These are phyloP conservation scores for Biston stratarius DNA, from an alignment of 2,888 invertebrate species.

Conservation along the genomic window DNA sequence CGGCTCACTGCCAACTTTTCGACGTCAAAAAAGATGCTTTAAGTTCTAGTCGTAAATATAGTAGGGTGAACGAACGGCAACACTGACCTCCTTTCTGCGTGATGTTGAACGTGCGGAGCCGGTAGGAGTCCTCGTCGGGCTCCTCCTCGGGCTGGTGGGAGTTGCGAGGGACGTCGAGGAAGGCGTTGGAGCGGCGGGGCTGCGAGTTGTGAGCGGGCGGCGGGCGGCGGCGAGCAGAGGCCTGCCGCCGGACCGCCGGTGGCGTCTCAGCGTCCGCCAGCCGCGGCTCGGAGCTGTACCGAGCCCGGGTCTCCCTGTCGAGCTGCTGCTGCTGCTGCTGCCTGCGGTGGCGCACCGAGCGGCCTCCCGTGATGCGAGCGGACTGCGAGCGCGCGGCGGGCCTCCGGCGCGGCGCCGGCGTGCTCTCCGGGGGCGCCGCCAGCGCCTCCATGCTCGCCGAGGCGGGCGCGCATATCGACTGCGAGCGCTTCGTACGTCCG, in stretches of 20 bases:
- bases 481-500: conserved; percentile 90
- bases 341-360: conserved; percentile 82
- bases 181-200: conserved; percentile 89
- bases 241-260: conserved; percentile 88
- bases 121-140: conserved; percentile 95
- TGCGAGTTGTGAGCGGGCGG: conserved; percentile 77
- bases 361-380: conserved; percentile 89
- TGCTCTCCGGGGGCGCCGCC: conserved; percentile 83
- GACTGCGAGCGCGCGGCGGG: conserved; percentile 92
- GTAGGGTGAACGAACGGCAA: conserved; percentile 77
- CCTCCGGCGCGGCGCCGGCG: conserved; percentile 87
- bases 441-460: conserved; percentile 89
- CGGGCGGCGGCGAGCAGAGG: conserved; percentile 86
- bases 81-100: conserved; percentile 94
- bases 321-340: conserved; percentile 80
- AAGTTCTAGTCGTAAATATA: conserved; percentile 71
- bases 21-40: conserved; percentile 66
- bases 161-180: conserved; percentile 88
- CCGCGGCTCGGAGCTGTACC: conserved; percentile 89
- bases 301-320: conserved; percentile 84
- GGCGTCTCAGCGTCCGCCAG: conserved; percentile 89
- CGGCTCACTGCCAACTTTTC: conserved; percentile 75
- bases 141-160: conserved; percentile 82
- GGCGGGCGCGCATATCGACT: conserved; percentile 91
- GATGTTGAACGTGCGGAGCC: conserved; percentile 96